Evolutionary conservation across 2,113 vertebrate genomes (phyloP), one percentile per base, ranked within the genome.

Genomic region (Brienomyrus longianalis): DNA sequence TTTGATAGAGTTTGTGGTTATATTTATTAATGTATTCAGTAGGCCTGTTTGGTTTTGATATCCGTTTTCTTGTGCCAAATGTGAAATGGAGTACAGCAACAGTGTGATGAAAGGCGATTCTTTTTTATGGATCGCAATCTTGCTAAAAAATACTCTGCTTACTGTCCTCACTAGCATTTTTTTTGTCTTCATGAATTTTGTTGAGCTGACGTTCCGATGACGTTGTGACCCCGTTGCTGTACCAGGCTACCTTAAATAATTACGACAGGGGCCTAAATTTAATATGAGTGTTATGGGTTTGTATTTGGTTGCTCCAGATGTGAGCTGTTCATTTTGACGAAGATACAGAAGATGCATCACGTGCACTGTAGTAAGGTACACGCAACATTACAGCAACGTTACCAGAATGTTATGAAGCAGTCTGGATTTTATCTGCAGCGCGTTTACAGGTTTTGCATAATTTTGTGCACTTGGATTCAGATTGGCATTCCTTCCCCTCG

Each of bases 61-160:
- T n/a, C 45, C 21, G 45, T 87, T 87, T 87, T 21, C n/a, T 54
- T 54, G 85, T 87, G 85, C 85, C 85, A 87, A 87, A 87, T 87
- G 15, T 39, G n/a, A 87, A 56, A 54, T 87, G 51, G 85, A 56
- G 11, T 51, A 21, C 23, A 23, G 50, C 51, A 54, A 54, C 27
- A 17, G 48, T 27, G 13, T 87, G 51, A 87, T 39, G 31, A 86
- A 83, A 10, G 51, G 39, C 3, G 51, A 35, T 86, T 52, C 2
- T 86, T 51, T 86, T 51, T 52, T 52, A 1, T 56, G 27, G 51
- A 56, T 6, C 39, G 27, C 35, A 87, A 35, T 54, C 51, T 51
- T 39, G 48, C 15, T 56, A 3, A 86, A 51, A 48, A 4, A 50
- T 17, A 7, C 48, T 31, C 13, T 31, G 47, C 35, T 19, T 80